phyloP scores from a whole-genome alignment of 2,113 vertebrate genomes.

The Mirza zaza region DNA sequence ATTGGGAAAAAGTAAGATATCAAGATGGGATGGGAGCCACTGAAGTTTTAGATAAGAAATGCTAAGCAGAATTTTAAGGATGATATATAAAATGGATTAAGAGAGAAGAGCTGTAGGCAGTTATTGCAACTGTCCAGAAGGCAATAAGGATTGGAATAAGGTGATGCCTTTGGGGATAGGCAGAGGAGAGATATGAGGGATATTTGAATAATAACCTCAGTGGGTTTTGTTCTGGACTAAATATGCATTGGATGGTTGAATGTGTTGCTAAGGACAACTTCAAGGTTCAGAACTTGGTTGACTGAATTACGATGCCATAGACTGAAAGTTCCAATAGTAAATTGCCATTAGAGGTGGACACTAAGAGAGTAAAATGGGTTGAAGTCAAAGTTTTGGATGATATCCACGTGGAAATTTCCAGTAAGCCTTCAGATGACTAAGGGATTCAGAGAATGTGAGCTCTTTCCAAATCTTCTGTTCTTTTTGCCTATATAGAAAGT shows the following conservation, averaged over 20 bases:
- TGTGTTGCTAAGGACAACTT: background rate
- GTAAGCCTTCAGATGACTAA: slow-evolving; percentile 61
- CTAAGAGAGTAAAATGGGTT: slow-evolving; percentile 28
- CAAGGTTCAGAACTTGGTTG: slow-evolving; percentile 9
- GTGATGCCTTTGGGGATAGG: background rate
- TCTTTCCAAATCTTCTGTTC: slow-evolving; percentile 58
- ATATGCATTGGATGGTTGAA: background rate
- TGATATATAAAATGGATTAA: background rate
- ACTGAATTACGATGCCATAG: background rate
- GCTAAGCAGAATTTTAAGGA: background rate
- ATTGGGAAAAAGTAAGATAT: background rate
- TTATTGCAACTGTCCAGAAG: background rate
- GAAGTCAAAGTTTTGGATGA: slow-evolving; percentile 52
- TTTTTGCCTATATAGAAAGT: slow-evolving; percentile 66
- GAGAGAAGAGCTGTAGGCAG: background rate
- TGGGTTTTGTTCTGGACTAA: slow-evolving; percentile 2
- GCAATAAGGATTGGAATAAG: background rate
- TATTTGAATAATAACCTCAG: background rate
- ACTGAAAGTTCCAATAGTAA: slow-evolving; percentile 2
- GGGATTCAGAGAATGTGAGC: slow-evolving; percentile 61
- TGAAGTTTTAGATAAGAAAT: background rate
- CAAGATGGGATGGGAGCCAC: background rate
- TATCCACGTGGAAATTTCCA: slow-evolving; percentile 72
- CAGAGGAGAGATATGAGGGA: background rate
- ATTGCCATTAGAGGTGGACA: background rate